A percentile compares a stretch with the other conserved stretches of the same genome.
Evolutionary conservation across 2,888 invertebrate species (phyloP).

Genomic region (Rhaphigaster nebulosa): DNA sequence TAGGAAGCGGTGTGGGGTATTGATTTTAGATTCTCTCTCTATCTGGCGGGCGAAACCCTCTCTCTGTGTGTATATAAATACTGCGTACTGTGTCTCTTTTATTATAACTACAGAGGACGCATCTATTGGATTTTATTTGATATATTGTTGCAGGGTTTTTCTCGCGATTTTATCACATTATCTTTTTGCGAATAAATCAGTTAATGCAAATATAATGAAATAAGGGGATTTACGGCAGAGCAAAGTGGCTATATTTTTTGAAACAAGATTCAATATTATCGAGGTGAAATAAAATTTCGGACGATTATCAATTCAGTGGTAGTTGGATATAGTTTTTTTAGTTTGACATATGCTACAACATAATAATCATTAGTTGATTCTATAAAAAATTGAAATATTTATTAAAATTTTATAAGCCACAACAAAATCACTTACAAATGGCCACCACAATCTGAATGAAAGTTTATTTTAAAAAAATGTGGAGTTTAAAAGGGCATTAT

Average conservation of each 20-base stretch:
- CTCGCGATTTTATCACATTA: not conserved
- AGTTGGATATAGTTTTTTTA: too few relatives aligned
- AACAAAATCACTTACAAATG: too few relatives aligned
- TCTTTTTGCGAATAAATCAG: not conserved
- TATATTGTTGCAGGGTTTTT: not conserved
- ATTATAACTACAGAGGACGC: not conserved
- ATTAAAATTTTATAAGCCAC: too few relatives aligned
- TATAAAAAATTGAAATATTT: too few relatives aligned
- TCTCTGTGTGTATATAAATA: not conserved
- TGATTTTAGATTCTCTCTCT: constrained; percentile 48
- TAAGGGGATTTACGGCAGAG: not conserved
- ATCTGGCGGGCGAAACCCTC: not conserved
- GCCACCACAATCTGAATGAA: too few relatives aligned
- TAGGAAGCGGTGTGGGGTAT: constrained; percentile 8
- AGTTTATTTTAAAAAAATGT: too few relatives aligned
- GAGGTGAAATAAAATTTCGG: not conserved
- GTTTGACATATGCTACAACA: too few relatives aligned
- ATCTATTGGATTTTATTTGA: not conserved
- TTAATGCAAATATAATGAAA: not conserved
- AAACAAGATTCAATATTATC: too few relatives aligned
- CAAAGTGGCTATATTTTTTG: not conserved
- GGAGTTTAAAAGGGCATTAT: too few relatives aligned
- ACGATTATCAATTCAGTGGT: too few relatives aligned
- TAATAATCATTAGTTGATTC: too few relatives aligned
- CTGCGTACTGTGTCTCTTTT: not conserved